These are phyloP conservation scores for Chaetura pelagica DNA, from an alignment of 2,113 vertebrate genomes.

Conservation along the genomic window DNA sequence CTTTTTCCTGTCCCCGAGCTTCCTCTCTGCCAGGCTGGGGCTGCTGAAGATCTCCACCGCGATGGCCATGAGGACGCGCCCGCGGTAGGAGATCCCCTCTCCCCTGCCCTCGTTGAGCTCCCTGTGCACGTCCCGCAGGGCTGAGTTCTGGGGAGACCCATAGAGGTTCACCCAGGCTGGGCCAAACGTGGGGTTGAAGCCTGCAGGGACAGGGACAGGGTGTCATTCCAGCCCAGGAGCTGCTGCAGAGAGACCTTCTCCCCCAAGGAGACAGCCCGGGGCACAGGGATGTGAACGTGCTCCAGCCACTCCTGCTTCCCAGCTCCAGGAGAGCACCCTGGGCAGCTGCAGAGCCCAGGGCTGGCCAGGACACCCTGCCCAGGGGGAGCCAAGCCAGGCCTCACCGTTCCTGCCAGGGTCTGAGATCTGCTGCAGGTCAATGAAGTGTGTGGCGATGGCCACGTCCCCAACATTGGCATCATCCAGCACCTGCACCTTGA, in stretches of 20 bases:
- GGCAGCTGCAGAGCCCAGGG: background rate
- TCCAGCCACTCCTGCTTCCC: background rate
- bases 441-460: conserved; percentile 88
- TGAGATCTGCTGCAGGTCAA: conserved; percentile 91
- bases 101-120: conserved; percentile 89
- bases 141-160: conserved; percentile 87
- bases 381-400: background rate
- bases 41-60: conserved; percentile 84
- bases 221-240: background rate
- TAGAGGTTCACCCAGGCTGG: conserved; percentile 92
- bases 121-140: conserved; percentile 84
- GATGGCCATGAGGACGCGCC: conserved; percentile 86
- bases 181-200: conserved; percentile 92
- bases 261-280: background rate
- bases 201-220: conserved; percentile 46
- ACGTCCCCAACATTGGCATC: conserved; percentile 85
- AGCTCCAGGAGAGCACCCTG: background rate
- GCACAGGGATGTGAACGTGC: rapidly evolving
- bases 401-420: conserved; percentile 88
- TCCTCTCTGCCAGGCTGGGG: conserved; percentile 65
- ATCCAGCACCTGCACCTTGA: conserved; percentile 89
- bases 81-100: conserved; percentile 88
- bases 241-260: background rate
- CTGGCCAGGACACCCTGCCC: background rate
- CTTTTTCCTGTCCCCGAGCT: conserved; percentile 60